These are phyloP conservation scores for Callocephalon fimbriatum DNA, from an alignment of 2,113 vertebrate species.

Conservation along the genomic window DNA sequence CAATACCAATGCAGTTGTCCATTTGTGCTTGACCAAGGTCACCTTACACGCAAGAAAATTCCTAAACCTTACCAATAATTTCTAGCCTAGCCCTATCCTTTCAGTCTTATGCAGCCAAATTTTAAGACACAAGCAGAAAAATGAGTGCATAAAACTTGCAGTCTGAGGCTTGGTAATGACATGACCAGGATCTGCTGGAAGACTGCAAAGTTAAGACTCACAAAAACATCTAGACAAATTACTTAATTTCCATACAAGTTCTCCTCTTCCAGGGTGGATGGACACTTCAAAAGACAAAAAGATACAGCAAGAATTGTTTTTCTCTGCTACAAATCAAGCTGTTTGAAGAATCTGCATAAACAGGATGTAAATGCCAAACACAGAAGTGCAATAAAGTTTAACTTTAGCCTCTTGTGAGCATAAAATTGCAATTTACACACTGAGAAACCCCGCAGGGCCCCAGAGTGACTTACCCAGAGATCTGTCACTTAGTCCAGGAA, in stretches of 20 bases:
- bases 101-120: not conserved
- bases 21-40: not conserved
- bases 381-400: slow-evolving; percentile 56
- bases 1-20: not conserved
- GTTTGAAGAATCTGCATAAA: slow-evolving; percentile 68
- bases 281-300: slow-evolving; percentile 65
- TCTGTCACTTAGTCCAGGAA: not conserved
- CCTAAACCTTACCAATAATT: not conserved
- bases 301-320: slow-evolving; percentile 64
- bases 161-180: slow-evolving; percentile 29
- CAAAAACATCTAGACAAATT: slow-evolving; percentile 64
- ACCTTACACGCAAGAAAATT: not conserved
- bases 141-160: not conserved
- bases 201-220: slow-evolving; percentile 38
- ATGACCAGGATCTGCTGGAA: slow-evolving; percentile 33
- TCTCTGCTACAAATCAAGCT: slow-evolving; percentile 60
- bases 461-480: not conserved
- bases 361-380: slow-evolving; percentile 65
- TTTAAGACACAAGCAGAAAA: slow-evolving; percentile 26
- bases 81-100: not conserved
- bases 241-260: slow-evolving; percentile 72
- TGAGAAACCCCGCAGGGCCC: not conserved
- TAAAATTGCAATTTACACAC: not conserved
- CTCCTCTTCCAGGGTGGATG: slow-evolving; percentile 42
- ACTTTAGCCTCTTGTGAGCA: slow-evolving; percentile 19